These are phyloP conservation scores for Cyclopterus lumpus DNA, from an alignment of 2,797 vertebrate species.

Conservation along the genomic window DNA sequence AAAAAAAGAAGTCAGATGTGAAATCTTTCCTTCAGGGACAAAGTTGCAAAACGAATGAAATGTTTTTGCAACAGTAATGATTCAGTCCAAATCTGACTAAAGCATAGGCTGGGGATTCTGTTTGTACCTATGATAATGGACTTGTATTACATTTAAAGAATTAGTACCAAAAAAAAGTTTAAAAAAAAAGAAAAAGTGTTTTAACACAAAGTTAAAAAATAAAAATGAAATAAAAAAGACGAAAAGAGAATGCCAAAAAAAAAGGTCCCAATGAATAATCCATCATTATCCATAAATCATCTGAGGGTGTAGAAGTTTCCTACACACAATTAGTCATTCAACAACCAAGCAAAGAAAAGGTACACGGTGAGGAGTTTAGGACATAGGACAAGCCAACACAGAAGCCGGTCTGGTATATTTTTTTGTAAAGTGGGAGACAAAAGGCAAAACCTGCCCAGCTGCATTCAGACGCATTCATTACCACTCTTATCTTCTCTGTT, in stretches of 20 bases:
- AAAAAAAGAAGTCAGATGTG: conserved; percentile 63
- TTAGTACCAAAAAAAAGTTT: not conserved
- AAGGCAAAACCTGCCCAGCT: conserved; percentile 76
- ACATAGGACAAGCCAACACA: conserved; percentile 14
- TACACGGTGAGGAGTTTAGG: conserved; percentile 11
- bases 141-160: not conserved
- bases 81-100: conserved; percentile 44
- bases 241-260: not conserved
- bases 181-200: not conserved
- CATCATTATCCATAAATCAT: conserved; percentile 24
- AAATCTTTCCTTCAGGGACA: conserved; percentile 77
- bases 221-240: too few relatives aligned
- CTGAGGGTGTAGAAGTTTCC: conserved; percentile 13
- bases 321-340: conserved; percentile 31
- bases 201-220: not conserved
- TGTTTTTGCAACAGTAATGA: conserved; percentile 54
- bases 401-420: conserved; percentile 32
- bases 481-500: conserved; percentile 60
- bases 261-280: conserved; percentile 11
- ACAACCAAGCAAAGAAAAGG: conserved; percentile 27
- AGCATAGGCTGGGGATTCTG: conserved; percentile 26
- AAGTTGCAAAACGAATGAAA: conserved; percentile 76
- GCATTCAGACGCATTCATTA: conserved; percentile 74
- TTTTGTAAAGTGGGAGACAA: conserved; percentile 47
- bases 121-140: conserved; percentile 1